These are phyloP conservation scores for Saturnia pavonia DNA, from an alignment of 2,888 invertebrate genomes.

Conservation along the genomic window DNA sequence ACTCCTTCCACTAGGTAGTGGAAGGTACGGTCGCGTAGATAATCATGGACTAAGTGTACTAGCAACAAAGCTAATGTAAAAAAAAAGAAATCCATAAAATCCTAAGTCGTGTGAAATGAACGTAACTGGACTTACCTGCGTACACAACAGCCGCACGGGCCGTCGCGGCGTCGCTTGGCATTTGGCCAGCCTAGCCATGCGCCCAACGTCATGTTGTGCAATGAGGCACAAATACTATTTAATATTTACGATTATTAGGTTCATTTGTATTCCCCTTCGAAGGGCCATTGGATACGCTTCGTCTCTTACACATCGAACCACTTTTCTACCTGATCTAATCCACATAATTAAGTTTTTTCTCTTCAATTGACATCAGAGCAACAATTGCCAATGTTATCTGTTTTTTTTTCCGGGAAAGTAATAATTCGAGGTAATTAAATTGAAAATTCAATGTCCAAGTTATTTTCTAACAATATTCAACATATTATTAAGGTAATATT, in stretches of 20 bases:
- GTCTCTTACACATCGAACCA: neutral
- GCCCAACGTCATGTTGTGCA: constrained; percentile 20
- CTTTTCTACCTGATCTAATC: neutral
- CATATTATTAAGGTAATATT: too few species aligned
- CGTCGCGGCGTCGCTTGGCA: constrained; percentile 26
- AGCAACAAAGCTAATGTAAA: too few species aligned
- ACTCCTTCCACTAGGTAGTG: too few species aligned
- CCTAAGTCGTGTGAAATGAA: neutral
- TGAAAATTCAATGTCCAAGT: too few species aligned
- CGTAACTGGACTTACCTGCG: constrained; percentile 23
- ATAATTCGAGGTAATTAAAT: too few species aligned
- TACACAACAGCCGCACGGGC: constrained; percentile 19
- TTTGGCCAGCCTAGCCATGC: constrained; percentile 25
- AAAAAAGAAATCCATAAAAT: neutral
- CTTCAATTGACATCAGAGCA: too few species aligned
- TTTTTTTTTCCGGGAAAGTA: too few species aligned
- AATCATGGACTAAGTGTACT: too few species aligned
- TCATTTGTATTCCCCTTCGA: constrained; percentile 32
- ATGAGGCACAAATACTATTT: constrained; percentile 24
- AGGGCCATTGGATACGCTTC: neutral
- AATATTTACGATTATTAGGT: constrained; percentile 24
- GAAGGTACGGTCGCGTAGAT: too few species aligned
- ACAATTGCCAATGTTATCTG: too few species aligned
- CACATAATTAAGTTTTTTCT: neutral
- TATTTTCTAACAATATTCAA: too few species aligned